A percentile compares a stretch with the other conserved stretches of the same genome.
These are phyloP conservation scores for Notolabrus celidotus DNA, from an alignment of 2,797 vertebrate species.

Conservation along the genomic window DNA sequence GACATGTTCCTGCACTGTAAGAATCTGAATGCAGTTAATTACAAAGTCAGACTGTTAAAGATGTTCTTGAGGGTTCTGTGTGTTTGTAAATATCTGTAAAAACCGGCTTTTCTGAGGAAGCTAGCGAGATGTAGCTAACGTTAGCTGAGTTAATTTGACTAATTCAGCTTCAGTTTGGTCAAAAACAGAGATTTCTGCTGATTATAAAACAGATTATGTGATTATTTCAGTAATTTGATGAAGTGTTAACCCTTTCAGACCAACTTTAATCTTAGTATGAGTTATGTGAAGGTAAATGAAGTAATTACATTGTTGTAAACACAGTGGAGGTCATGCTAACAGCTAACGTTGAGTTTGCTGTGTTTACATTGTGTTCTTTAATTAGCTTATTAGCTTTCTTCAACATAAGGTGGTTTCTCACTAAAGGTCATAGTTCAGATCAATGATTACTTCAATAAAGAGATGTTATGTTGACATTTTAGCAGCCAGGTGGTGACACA, in stretches of 20 bases:
- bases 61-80: background rate
- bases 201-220: too few species aligned
- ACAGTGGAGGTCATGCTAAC: background rate
- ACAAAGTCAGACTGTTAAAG: accelerated
- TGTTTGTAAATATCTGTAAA: background rate
- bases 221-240: too few species aligned
- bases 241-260: background rate
- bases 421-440: background rate
- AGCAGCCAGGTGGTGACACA: background rate
- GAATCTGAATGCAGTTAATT: accelerated
- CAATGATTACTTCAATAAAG: background rate
- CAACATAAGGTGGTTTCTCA: background rate
- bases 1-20: accelerated
- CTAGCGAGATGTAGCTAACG: conserved; percentile 15
- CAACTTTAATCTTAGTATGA: background rate
- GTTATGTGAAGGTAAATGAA: background rate
- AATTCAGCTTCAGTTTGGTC: background rate
- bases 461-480: background rate
- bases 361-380: accelerated
- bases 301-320: background rate
- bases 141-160: conserved; percentile 19
- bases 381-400: too few species aligned
- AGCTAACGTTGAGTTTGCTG: background rate
- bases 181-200: background rate
- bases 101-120: background rate